These are phyloP conservation scores for Anorthoa munda DNA, from an alignment of 2,888 invertebrate species.

Conservation along the genomic window DNA sequence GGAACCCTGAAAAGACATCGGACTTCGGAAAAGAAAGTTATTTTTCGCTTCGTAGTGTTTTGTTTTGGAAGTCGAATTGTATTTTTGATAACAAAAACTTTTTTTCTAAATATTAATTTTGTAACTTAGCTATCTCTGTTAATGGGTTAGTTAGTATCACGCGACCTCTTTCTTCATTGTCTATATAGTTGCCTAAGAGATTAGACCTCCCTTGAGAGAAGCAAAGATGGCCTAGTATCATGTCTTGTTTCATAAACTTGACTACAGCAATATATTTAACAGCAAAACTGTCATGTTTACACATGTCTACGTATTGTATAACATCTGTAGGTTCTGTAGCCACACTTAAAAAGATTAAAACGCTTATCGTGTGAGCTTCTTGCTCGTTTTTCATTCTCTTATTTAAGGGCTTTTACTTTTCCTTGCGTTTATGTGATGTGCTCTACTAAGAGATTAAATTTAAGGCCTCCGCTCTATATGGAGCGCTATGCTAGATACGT, in stretches of 20 bases:
- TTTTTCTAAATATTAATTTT: neutral
- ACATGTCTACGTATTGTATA: conserved; percentile 41
- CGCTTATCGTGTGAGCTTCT: conserved; percentile 84
- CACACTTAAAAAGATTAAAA: conserved; percentile 89
- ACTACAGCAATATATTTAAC: conserved; percentile 23
- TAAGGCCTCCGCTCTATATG: conserved; percentile 69
- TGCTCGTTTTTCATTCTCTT: conserved; percentile 87
- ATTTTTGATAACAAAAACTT: too few relatives aligned
- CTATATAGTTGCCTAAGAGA: neutral
- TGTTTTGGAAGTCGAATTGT: too few relatives aligned
- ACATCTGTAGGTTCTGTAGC: conserved; percentile 71
- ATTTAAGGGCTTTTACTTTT: conserved; percentile 86
- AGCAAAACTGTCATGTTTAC: conserved; percentile 20
- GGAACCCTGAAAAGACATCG: too few relatives aligned
- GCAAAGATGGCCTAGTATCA: neutral
- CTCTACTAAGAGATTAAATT: conserved; percentile 85
- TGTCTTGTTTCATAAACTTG: neutral
- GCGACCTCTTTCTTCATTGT: neutral
- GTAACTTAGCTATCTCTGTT: neutral
- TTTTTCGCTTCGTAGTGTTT: too few relatives aligned
- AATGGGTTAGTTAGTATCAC: neutral
- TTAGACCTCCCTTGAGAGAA: neutral
- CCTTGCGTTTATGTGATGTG: conserved; percentile 81
- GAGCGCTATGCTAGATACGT: conserved; percentile 39
- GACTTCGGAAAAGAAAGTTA: too few relatives aligned